These are phyloP conservation scores for Hetaerina titia DNA, from an alignment of 2,888 invertebrate genomes.

Conservation along the genomic window DNA sequence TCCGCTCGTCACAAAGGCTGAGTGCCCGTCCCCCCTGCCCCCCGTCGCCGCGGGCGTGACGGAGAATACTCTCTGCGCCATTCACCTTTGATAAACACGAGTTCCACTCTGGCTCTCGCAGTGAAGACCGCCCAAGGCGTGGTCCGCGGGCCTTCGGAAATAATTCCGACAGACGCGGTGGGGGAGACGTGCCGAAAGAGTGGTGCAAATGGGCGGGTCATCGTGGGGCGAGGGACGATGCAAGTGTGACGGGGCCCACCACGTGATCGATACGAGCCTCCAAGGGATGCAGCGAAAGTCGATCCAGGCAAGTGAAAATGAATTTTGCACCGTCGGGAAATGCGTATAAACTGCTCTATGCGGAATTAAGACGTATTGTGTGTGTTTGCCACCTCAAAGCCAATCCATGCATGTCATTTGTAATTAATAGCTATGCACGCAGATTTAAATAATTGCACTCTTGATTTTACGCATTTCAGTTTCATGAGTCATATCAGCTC, in stretches of 20 bases:
- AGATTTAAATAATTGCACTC: no score
- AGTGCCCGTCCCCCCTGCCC: not conserved
- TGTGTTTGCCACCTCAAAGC: no score
- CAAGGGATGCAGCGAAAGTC: no score
- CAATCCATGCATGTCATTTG: no score
- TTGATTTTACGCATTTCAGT: no score
- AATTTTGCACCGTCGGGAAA: no score
- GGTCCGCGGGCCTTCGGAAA: not conserved
- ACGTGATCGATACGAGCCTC: no score
- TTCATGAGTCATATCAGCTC: no score
- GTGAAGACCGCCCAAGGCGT: not conserved
- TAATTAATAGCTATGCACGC: no score
- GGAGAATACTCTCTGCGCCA: not conserved
- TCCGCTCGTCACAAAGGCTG: not conserved
- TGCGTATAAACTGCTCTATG: no score
- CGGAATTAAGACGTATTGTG: no score
- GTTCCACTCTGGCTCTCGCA: not conserved
- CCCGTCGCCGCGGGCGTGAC: not conserved
- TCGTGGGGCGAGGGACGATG: not conserved
- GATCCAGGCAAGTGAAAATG: no score
- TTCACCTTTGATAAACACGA: constrained; percentile 10
- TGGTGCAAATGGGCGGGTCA: not conserved
- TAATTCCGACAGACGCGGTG: not conserved
- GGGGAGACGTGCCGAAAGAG: not conserved
- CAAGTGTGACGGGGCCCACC: not conserved